Base-by-base conservation (phyloP, 1,140 invertebrate species). In the Penaeus vannamei region DNA sequence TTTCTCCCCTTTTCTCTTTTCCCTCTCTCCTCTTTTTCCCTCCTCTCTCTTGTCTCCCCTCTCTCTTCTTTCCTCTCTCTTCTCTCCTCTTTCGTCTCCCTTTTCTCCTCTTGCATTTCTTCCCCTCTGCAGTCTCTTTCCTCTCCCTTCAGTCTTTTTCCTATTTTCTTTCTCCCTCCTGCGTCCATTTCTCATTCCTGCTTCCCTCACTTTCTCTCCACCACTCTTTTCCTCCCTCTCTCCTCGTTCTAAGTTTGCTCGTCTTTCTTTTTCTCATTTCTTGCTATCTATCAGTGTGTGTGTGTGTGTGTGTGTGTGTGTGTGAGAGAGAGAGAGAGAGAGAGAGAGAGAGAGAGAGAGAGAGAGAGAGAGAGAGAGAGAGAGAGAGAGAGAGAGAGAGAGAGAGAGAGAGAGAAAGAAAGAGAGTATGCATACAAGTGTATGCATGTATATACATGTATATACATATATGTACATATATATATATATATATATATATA, bases 301-400 rank as follows among this genome's bases (percentile, higher is more conserved):
- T 66, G 14, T 26, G 5, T 26, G 1, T 66, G 4, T 66, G 23
- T 19, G 1, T 10, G 29, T 14, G 17, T 8, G 17, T n/a, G 64
- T n/a, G 17, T n/a, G 62, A 64, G 62, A 64, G 62, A 64, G 62
- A 64, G 62, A 64, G 62, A 64, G 62, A 64, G 62, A 64, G 62
- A 64, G 62, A 64, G 62, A 64, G 62, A 64, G 62, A 64, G 62
- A 64, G 62, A 64, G 62, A 64, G 62, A 64, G 62, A 64, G 62
- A 64, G 62, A 64, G 62, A 64, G 62, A 64, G 62, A 64, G 62
- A 64, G 4, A 64, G 62, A 14, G n/a, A n/a, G n/a, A n/a, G n/a
- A n/a, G n/a, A n/a, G n/a, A n/a, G n/a, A n/a, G n/a, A n/a, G n/a
- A n/a, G n/a, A n/a, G n/a, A n/a, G n/a, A n/a, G n/a, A n/a, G n/a